Evolutionary conservation across 2,113 vertebrate genomes (phyloP).

Genomic region (Anoura caudifer): DNA sequence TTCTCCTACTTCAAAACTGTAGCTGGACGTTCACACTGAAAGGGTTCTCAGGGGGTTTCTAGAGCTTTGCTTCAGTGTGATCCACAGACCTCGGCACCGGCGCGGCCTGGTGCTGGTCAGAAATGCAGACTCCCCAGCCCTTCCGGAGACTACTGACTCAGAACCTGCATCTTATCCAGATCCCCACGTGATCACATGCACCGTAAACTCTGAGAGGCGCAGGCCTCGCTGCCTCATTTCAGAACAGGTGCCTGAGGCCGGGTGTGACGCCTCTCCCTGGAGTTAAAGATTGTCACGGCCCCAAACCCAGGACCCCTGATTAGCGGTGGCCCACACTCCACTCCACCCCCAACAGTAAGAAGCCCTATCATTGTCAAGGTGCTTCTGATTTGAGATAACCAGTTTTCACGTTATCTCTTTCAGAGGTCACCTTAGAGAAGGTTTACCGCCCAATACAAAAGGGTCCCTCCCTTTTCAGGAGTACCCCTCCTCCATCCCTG

Average conservation of each 20-base stretch:
- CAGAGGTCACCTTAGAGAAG: neutral
- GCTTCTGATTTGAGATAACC: neutral
- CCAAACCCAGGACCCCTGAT: neutral
- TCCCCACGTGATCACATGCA: accelerated
- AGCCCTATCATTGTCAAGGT: neutral
- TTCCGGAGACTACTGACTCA: neutral
- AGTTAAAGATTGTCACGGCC: neutral
- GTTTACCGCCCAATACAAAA: neutral
- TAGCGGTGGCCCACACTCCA: neutral
- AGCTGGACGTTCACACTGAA: neutral
- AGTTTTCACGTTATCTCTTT: neutral
- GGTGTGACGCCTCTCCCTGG: neutral
- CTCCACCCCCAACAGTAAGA: neutral
- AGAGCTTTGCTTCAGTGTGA: neutral
- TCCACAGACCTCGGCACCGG: accelerated
- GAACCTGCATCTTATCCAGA: neutral
- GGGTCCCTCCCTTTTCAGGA: neutral
- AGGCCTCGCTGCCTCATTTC: neutral
- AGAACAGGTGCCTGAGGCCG: neutral
- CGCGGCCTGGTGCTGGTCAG: neutral
- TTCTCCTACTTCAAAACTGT: neutral
- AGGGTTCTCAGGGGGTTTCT: neutral
- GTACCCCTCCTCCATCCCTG: neutral
- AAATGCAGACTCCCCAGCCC: neutral
- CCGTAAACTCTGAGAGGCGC: neutral